Evolutionary conservation across 2,113 vertebrate genomes (phyloP).

Genomic region (Pituophis catenifer): DNA sequence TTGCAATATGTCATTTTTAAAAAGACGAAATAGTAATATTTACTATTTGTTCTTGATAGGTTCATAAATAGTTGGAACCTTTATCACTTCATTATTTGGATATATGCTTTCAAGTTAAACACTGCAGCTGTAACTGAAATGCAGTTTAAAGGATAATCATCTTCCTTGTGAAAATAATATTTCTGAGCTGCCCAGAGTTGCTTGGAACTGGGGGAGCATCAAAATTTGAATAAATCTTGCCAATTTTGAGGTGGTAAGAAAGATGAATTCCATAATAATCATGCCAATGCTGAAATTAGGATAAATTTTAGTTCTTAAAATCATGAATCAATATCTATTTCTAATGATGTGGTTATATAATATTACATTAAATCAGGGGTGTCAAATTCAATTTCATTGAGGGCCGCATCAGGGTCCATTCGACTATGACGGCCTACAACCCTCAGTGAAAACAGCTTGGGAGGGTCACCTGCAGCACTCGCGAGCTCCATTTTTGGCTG

Average conservation of each 20-base stretch:
- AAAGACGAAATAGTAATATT: not conserved
- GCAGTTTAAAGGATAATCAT: not conserved
- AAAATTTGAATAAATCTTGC: not conserved
- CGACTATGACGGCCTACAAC: no score
- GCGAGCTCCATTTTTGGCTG: no score
- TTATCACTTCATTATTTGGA: not conserved
- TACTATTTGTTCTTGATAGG: not conserved
- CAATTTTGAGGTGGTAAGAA: not conserved
- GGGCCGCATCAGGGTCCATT: no score
- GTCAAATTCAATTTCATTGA: no score
- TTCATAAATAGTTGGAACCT: not conserved
- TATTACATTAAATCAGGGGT: no score
- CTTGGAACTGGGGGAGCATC: no score
- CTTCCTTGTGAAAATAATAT: not conserved
- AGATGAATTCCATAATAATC: not conserved
- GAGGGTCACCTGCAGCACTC: no score
- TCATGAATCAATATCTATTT: not conserved
- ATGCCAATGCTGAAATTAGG: not conserved
- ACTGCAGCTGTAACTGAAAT: not conserved
- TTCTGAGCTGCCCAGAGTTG: not conserved
- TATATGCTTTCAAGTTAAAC: not conserved
- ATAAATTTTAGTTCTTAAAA: not conserved
- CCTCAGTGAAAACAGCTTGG: no score
- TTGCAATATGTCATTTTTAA: not conserved
- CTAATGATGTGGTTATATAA: not conserved